A percentile compares a stretch with the other conserved stretches of the same genome.
These are phyloP conservation scores for Ondatra zibethicus DNA, from an alignment of 2,113 vertebrate genomes.

Conservation along the genomic window DNA sequence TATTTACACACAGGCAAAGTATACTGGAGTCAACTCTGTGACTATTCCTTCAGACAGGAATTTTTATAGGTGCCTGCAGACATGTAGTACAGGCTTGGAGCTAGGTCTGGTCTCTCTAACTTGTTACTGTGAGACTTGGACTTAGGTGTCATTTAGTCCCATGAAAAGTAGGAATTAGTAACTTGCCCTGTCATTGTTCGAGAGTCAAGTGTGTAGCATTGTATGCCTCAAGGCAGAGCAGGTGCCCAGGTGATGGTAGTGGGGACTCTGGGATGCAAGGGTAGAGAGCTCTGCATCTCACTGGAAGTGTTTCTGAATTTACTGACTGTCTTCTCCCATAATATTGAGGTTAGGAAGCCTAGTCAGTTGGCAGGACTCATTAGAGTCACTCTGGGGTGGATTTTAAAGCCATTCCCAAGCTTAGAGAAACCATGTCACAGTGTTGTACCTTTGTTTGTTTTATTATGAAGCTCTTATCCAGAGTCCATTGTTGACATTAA, in stretches of 20 bases:
- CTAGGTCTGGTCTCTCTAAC: neutral
- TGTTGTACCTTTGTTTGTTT: conserved; percentile 11
- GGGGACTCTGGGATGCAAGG: neutral
- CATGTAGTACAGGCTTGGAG: neutral
- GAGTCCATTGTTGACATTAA: neutral
- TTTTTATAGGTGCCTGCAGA: neutral
- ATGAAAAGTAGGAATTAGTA: neutral
- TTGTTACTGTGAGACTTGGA: neutral
- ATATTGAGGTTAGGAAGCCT: conserved; percentile 40
- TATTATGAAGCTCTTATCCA: neutral
- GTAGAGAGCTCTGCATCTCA: neutral
- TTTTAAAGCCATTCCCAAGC: conserved; percentile 47
- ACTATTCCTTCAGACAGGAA: neutral
- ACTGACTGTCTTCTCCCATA: neutral
- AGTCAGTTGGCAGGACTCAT: neutral
- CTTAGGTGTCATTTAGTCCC: neutral
- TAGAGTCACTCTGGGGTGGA: neutral
- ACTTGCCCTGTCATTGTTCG: neutral
- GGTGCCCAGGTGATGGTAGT: neutral
- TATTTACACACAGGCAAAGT: neutral
- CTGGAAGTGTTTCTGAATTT: neutral
- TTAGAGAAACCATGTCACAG: neutral
- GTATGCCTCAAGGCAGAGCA: neutral
- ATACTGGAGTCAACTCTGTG: neutral
- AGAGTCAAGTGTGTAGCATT: neutral